A percentile compares a stretch with the other conserved stretches of the same genome.
Conservation (phyloP, 2,888 invertebrate genomes). For the Philaethria dido region DNA sequence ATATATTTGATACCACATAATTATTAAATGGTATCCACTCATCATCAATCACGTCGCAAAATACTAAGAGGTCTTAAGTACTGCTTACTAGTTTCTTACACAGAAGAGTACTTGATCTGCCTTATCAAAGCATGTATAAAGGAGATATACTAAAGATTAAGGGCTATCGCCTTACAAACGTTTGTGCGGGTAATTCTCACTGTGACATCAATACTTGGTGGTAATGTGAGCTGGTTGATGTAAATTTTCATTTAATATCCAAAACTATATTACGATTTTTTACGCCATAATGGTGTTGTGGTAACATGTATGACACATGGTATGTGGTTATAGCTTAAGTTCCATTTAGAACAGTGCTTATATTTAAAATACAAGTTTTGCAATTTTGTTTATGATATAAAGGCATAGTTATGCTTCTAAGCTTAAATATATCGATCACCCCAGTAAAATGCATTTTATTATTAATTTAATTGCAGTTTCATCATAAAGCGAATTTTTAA, state of each 20-base stretch:
- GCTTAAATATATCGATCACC: too few species aligned
- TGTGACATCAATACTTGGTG: neutral
- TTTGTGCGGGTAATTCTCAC: neutral
- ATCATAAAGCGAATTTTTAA: too few species aligned
- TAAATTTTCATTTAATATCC: neutral
- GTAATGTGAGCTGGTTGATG: neutral
- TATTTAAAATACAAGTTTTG: too few species aligned
- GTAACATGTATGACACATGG: too few species aligned
- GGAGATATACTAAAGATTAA: constrained; percentile 15
- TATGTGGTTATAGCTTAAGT: too few species aligned
- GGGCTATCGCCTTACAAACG: constrained; percentile 17
- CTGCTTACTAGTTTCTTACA: constrained; percentile 15
- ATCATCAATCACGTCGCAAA: constrained; percentile 18
- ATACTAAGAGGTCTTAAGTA: constrained; percentile 3
- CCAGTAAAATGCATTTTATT: too few species aligned
- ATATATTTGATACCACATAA: neutral
- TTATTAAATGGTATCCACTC: neutral
- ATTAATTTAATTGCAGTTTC: too few species aligned
- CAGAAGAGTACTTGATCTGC: constrained; percentile 8
- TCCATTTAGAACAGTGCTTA: too few species aligned
- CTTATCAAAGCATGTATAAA: constrained; percentile 19
- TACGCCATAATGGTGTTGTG: too few species aligned
- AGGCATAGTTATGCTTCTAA: too few species aligned
- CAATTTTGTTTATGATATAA: too few species aligned
- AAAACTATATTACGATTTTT: too few species aligned